Conservation (phyloP, 2,797 vertebrate genomes). For the Pseudomugil gertrudae region DNA sequence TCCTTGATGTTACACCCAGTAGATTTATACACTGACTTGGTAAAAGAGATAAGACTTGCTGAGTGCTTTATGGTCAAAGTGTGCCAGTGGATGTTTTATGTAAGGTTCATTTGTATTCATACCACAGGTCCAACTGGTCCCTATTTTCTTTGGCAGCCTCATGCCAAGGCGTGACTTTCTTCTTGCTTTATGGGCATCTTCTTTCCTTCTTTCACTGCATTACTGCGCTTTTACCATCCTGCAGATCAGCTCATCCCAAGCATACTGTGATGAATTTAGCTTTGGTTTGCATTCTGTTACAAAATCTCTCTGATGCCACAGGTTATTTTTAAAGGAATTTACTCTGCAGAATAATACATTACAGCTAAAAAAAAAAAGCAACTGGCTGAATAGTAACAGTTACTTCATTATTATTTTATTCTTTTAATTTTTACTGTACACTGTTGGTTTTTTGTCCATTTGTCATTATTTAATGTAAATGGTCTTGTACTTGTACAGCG, state of each 20-base stretch:
- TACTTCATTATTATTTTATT: too few species aligned
- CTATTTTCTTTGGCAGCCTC: constrained; percentile 5
- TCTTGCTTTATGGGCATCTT: too few species aligned
- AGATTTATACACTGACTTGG: constrained; percentile 62
- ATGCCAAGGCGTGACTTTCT: constrained; percentile 2
- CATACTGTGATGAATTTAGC: constrained; percentile 45
- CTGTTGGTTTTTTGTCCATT: too few species aligned
- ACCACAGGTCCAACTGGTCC: constrained; percentile 22
- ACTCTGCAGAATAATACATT: too few species aligned
- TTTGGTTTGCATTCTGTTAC: too few species aligned
- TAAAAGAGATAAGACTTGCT: constrained; percentile 45
- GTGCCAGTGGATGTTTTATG: constrained; percentile 40
- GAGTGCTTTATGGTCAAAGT: constrained; percentile 58
- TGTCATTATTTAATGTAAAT: too few species aligned
- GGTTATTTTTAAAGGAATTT: constrained; percentile 63
- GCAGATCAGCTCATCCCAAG: constrained; percentile 28
- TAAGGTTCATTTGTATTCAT: constrained; percentile 50
- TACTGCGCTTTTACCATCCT: constrained; percentile 7
- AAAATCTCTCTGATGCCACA: too few species aligned
- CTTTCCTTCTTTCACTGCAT: constrained; percentile 4
- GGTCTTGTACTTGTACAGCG: too few species aligned
- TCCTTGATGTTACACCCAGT: constrained; percentile 54
- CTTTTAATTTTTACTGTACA: too few species aligned
- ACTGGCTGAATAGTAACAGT: too few species aligned
- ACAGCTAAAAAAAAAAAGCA: too few species aligned